These are phyloP conservation scores for Polyommatus icarus DNA, from an alignment of 2,888 invertebrate genomes.

Conservation along the genomic window DNA sequence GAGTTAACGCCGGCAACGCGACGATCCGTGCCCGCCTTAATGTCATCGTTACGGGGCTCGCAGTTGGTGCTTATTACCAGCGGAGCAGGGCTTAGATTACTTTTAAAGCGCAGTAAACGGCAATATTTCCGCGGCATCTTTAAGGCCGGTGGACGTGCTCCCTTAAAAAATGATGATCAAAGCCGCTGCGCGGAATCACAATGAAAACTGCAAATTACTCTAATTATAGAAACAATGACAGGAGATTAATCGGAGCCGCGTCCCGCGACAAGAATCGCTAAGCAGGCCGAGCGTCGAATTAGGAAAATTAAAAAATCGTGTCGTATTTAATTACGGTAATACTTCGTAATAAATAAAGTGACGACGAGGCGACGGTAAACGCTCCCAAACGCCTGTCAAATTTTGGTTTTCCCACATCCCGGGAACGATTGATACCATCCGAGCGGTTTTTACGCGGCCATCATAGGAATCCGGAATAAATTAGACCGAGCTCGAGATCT, in stretches of 20 bases:
- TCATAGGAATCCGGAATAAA: conserved; percentile 40
- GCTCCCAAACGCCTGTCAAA: conserved; percentile 11
- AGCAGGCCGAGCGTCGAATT: conserved; percentile 36
- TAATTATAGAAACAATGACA: conserved; percentile 75
- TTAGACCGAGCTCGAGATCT: conserved; percentile 39
- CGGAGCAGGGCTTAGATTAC: conserved; percentile 52
- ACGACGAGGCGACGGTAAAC: background rate
- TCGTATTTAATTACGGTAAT: background rate
- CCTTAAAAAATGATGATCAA: conserved; percentile 57
- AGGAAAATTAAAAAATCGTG: conserved; percentile 24
- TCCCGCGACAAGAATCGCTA: conserved; percentile 66
- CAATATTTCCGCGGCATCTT: conserved; percentile 50
- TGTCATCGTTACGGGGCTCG: conserved; percentile 39
- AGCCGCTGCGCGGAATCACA: conserved; percentile 65
- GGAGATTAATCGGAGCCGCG: conserved; percentile 58
- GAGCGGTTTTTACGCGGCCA: background rate
- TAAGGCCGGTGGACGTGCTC: conserved; percentile 60
- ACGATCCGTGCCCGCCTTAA: conserved; percentile 49
- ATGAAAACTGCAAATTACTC: conserved; percentile 74
- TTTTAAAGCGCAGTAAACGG: conserved; percentile 45
- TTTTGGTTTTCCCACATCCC: conserved; percentile 25
- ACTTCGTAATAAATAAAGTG: conserved; percentile 1
- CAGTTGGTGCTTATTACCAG: conserved; percentile 51
- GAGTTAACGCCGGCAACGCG: conserved; percentile 66
- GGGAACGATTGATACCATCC: background rate